phyloP scores from a whole-genome alignment of 2,113 vertebrate genomes.

The Gorsachius goisagi region DNA sequence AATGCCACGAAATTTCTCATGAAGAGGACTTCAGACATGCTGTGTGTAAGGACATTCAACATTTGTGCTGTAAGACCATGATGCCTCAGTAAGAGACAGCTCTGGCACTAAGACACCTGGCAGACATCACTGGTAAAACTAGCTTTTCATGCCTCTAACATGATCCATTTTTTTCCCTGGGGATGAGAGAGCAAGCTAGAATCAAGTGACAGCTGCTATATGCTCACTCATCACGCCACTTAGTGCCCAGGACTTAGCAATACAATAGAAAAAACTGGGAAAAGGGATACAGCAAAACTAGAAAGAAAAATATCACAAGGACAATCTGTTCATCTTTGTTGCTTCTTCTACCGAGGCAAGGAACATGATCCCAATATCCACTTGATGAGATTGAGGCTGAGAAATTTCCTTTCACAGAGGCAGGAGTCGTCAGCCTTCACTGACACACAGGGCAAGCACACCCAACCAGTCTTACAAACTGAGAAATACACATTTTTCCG shows the following conservation, averaged over 20 bases:
- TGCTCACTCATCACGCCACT: background rate
- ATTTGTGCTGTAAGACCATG: background rate
- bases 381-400: background rate
- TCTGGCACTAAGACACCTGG: background rate
- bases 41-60: background rate
- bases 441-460: background rate
- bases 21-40: background rate
- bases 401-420: background rate
- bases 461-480: background rate
- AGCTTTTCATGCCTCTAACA: background rate
- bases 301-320: background rate
- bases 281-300: background rate
- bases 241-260: background rate
- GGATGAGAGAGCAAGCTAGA: background rate
- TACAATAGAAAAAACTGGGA: background rate
- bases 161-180: background rate
- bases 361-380: background rate
- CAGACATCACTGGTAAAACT: background rate
- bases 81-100: background rate
- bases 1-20: fast-evolving
- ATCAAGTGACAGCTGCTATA: background rate
- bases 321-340: background rate
- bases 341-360: background rate
- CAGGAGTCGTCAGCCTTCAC: background rate
- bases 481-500: background rate